These are phyloP conservation scores for Cygnus buccinator DNA, from an alignment of 2,113 vertebrate species.

Conservation along the genomic window DNA sequence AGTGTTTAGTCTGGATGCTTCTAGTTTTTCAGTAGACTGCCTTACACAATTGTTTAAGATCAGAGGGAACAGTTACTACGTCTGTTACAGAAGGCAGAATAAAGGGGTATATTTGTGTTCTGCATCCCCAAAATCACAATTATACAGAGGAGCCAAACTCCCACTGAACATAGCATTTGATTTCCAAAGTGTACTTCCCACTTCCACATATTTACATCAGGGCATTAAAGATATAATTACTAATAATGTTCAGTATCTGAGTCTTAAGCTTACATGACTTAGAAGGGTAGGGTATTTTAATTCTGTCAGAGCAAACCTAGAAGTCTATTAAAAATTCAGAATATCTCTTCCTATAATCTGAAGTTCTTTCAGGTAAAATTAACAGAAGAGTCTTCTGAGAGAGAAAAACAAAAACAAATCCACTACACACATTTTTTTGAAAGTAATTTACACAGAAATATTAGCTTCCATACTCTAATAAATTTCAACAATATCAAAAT, in stretches of 20 bases:
- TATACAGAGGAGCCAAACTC: background rate
- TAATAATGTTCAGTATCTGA: background rate
- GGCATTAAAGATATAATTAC: background rate
- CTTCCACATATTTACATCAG: background rate
- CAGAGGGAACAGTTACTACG: background rate
- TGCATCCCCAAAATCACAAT: background rate
- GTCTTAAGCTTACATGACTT: background rate
- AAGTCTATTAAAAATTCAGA: background rate
- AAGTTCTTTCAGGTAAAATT: background rate
- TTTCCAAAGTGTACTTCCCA: background rate
- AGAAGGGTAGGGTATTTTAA: background rate
- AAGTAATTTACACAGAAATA: background rate
- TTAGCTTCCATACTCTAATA: background rate
- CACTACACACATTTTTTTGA: background rate
- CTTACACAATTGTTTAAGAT: background rate
- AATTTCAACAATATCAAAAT: background rate
- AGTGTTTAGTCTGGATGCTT: background rate
- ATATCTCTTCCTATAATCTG: background rate
- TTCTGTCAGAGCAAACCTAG: background rate
- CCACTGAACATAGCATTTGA: background rate
- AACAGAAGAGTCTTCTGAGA: background rate
- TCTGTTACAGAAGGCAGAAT: background rate
- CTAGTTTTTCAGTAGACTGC: background rate
- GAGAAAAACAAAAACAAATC: background rate
- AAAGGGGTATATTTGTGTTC: background rate